Percentiles rank a stretch among this genome's conserved stretches.
Conservation (phyloP, 2,113 vertebrate genomes). For the Lampris megalopsis region DNA sequence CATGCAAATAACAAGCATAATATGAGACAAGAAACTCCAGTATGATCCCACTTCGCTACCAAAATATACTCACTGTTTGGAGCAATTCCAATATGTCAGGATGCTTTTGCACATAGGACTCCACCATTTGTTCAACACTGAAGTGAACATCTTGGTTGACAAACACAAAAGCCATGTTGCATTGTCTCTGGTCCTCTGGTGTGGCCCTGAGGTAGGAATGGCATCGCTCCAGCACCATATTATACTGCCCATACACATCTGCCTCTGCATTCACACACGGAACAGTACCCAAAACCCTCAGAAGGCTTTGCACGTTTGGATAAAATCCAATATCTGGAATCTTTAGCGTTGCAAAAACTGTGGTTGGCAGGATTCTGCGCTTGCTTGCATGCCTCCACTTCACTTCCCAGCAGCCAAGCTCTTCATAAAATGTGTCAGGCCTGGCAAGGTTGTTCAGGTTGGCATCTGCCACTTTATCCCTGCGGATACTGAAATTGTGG, state of each 20-base stretch:
- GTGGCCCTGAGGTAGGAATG: conserved; percentile 78
- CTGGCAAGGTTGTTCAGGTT: conserved; percentile 85
- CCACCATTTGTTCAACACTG: conserved; percentile 83
- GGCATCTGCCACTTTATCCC: conserved; percentile 85
- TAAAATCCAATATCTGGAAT: conserved; percentile 86
- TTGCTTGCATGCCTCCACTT: conserved; percentile 86
- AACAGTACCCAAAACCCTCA: conserved; percentile 83
- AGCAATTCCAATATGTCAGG: conserved; percentile 80
- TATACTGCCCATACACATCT: conserved; percentile 84
- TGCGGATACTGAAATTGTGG: conserved; percentile 86
- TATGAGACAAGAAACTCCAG: neutral
- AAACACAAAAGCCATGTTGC: conserved; percentile 82
- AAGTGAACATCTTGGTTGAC: conserved; percentile 86
- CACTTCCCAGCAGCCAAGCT: conserved; percentile 86
- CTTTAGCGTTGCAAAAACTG: conserved; percentile 83
- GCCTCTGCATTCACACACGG: conserved; percentile 84
- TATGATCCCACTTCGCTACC: neutral
- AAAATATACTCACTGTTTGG: conserved; percentile 65
- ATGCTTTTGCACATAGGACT: conserved; percentile 78
- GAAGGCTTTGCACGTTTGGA: conserved; percentile 84
- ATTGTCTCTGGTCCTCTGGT: conserved; percentile 75
- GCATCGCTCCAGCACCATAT: conserved; percentile 84
- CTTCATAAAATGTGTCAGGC: conserved; percentile 84
- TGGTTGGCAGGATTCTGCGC: conserved; percentile 83
- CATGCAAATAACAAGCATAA: neutral